These are phyloP conservation scores for Falco novaeseelandiae DNA, from an alignment of 2,797 vertebrate genomes.

Conservation along the genomic window DNA sequence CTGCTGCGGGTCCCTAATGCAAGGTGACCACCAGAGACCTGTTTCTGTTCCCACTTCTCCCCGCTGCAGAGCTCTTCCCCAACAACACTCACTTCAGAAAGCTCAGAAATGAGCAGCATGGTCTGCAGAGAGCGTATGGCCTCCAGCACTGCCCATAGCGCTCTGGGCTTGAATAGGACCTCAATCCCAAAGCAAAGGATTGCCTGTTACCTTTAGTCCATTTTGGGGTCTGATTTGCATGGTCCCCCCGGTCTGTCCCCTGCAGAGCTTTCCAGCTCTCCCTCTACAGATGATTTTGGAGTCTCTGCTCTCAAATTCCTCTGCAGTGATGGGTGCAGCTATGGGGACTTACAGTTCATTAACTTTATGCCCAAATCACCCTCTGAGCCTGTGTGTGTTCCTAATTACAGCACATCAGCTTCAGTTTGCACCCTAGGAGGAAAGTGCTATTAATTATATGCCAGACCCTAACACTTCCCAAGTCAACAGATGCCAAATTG, in stretches of 20 bases:
- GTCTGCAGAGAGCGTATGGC: neutral
- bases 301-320: constrained; percentile 47
- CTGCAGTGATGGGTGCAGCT: neutral
- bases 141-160: neutral
- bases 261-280: neutral
- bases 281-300: neutral
- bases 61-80: neutral
- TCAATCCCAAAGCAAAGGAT: neutral
- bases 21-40: neutral
- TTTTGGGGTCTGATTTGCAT: neutral
- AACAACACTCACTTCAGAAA: neutral
- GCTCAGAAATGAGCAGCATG: neutral
- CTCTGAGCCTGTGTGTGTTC: constrained; percentile 45
- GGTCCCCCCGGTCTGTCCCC: neutral
- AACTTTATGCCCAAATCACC: constrained; percentile 56
- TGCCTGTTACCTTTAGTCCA: neutral
- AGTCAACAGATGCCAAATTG: constrained; percentile 50
- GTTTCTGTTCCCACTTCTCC: neutral
- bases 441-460: constrained; percentile 61
- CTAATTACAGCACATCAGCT: constrained; percentile 73
- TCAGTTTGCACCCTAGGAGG: neutral
- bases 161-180: neutral
- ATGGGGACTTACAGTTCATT: constrained; percentile 58
- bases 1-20: neutral
- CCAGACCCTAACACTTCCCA: constrained; percentile 28